Percentiles rank a stretch among this genome's conserved stretches.
Evolutionary conservation across 2,113 vertebrate species (phyloP).

Genomic region (Heterochromis multidens): DNA sequence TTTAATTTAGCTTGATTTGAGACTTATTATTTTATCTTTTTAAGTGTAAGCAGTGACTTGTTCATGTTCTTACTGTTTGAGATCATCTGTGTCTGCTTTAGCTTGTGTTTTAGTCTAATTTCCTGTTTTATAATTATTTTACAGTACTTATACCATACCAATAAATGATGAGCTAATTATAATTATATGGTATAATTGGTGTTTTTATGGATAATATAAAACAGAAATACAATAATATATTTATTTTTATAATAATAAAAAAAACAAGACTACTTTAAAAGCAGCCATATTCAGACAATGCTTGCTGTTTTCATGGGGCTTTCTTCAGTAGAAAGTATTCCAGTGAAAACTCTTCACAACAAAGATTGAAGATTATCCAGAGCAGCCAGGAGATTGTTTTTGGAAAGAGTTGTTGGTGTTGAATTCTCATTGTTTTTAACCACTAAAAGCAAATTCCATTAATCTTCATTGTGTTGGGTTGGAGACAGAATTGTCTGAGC

Average conservation of each 20-base stretch:
- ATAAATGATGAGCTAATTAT: too few relatives aligned
- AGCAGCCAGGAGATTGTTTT: conserved; percentile 1
- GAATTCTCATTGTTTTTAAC: background rate
- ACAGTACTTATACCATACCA: too few relatives aligned
- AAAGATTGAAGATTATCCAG: background rate
- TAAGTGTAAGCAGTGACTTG: background rate
- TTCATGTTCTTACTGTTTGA: background rate
- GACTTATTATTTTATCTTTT: background rate
- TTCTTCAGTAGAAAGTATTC: background rate
- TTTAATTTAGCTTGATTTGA: background rate
- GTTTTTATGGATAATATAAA: background rate
- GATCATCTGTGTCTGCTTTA: background rate
- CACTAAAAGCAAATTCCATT: background rate
- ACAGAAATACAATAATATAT: background rate
- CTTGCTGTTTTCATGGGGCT: background rate
- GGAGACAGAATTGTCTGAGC: background rate
- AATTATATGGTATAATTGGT: too few relatives aligned
- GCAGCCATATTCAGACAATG: background rate
- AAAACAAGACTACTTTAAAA: background rate
- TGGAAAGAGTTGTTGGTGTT: background rate
- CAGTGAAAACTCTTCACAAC: background rate
- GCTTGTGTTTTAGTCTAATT: background rate
- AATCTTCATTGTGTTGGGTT: background rate
- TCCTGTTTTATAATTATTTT: background rate
- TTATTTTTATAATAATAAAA: background rate